Evolutionary conservation across 2,888 invertebrate genomes (phyloP).

Genomic region (Lottia gigantea): DNA sequence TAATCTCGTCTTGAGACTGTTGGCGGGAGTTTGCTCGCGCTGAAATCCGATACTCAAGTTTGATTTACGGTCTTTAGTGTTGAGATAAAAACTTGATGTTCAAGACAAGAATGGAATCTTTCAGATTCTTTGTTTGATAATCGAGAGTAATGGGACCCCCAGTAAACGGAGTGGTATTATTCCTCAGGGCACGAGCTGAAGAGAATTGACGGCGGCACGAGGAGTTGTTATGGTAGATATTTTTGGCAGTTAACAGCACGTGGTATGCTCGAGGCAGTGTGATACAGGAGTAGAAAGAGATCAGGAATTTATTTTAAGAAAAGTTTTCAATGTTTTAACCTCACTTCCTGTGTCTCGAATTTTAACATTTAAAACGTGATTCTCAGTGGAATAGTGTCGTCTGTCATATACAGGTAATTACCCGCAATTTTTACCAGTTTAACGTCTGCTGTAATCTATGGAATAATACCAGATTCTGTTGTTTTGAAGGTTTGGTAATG

Average conservation of each 20-base stretch:
- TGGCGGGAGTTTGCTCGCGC: constrained; percentile 10
- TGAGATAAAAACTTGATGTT: constrained; percentile 10
- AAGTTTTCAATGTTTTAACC: no score
- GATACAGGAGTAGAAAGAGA: neutral
- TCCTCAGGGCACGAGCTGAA: neutral
- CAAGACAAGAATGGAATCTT: neutral
- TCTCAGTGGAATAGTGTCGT: no score
- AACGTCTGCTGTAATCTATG: no score
- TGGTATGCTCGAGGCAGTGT: neutral
- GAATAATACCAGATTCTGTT: no score
- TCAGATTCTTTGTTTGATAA: constrained; percentile 10
- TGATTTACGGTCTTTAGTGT: neutral
- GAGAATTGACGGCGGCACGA: constrained; percentile 1
- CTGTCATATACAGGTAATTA: no score
- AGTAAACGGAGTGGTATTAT: neutral
- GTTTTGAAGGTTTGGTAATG: no score
- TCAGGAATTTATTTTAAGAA: no score
- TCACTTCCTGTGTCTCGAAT: no score
- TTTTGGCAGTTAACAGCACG: neutral
- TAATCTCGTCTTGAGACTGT: constrained; percentile 1
- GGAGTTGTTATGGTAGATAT: constrained; percentile 3
- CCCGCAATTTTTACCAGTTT: no score
- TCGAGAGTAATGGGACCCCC: constrained; percentile 7
- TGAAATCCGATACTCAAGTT: constrained; percentile 11
- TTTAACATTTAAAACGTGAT: no score